Conservation (phyloP, 2,113 vertebrate species). For the Ramphastos sulfuratus region DNA sequence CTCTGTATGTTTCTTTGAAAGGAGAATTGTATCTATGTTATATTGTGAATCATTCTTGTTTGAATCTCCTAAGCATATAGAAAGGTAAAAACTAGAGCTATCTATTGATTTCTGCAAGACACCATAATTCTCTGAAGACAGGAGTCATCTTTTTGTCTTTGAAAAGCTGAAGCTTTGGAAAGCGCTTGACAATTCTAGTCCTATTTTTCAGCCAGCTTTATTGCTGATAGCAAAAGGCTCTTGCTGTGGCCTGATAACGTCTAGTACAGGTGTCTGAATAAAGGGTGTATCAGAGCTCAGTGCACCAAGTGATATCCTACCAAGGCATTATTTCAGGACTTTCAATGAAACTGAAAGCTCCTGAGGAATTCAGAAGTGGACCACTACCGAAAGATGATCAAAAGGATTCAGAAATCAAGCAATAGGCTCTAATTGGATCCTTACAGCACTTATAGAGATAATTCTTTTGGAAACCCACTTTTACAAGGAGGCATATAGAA, state of each 20-base stretch:
- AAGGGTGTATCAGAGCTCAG: conserved; percentile 42
- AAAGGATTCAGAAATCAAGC: conserved; percentile 60
- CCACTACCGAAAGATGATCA: conserved; percentile 40
- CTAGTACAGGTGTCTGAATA: conserved; percentile 39
- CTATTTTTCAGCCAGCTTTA: not conserved
- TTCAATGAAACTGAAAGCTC: conserved; percentile 44
- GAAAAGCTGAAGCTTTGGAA: conserved; percentile 30
- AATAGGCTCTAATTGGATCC: conserved; percentile 62
- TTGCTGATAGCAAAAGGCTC: conserved; percentile 32
- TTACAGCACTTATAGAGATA: conserved; percentile 18
- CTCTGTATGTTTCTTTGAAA: not conserved
- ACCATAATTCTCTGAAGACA: not conserved
- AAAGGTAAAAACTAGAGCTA: conserved; percentile 7
- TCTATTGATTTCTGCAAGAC: conserved; percentile 16
- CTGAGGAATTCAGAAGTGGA: conserved; percentile 44
- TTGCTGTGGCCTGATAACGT: conserved; percentile 54
- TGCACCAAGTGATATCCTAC: conserved; percentile 39
- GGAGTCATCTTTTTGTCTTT: not conserved
- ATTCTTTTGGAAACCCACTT: conserved; percentile 35
- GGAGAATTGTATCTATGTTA: not conserved
- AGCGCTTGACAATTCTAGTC: conserved; percentile 40
- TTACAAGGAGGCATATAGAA: not conserved
- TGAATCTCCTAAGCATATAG: not conserved
- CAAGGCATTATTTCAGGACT: conserved; percentile 37
- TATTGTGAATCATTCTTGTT: not conserved